Conservation (phyloP, 2,113 vertebrate genomes). For the Silurus asotus region DNA sequence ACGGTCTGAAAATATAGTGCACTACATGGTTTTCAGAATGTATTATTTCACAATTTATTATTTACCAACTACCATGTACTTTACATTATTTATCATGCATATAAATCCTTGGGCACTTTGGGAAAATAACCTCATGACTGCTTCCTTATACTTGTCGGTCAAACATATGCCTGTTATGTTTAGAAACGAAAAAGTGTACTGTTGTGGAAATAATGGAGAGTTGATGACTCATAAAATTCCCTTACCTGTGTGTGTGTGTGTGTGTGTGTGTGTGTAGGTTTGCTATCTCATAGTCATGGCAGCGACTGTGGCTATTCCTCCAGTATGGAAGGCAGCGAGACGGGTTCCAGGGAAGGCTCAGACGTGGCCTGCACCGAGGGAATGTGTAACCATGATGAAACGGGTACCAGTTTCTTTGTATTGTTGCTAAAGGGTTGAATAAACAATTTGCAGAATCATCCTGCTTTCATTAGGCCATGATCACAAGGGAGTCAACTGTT, state of each 20-base stretch:
- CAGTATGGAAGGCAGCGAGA: conserved; percentile 94
- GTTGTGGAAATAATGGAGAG: not conserved
- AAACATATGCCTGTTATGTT: not conserved
- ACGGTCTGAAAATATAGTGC: not conserved
- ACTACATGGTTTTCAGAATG: not conserved
- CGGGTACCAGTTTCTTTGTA: conserved; percentile 72
- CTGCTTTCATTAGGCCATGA: not conserved
- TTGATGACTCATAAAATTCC: not conserved
- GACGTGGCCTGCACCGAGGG: conserved; percentile 94
- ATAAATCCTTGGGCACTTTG: not conserved
- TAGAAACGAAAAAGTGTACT: not conserved
- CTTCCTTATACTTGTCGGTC: not conserved
- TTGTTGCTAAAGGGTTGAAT: not conserved
- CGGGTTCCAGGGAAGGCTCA: conserved; percentile 88
- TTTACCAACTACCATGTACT: too few species aligned
- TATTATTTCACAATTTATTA: not conserved
- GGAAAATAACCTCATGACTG: not conserved
- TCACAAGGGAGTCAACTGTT: not conserved
- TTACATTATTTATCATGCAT: too few species aligned
- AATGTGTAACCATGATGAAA: conserved; percentile 93
- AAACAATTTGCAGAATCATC: not conserved
- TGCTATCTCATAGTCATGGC: conserved; percentile 83
- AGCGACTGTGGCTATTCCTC: conserved; percentile 97
- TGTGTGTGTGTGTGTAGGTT: conserved; percentile 65
- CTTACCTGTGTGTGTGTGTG: not conserved